Conservation (phyloP, 2,888 invertebrate species). For the Lomographa bimaculata region DNA sequence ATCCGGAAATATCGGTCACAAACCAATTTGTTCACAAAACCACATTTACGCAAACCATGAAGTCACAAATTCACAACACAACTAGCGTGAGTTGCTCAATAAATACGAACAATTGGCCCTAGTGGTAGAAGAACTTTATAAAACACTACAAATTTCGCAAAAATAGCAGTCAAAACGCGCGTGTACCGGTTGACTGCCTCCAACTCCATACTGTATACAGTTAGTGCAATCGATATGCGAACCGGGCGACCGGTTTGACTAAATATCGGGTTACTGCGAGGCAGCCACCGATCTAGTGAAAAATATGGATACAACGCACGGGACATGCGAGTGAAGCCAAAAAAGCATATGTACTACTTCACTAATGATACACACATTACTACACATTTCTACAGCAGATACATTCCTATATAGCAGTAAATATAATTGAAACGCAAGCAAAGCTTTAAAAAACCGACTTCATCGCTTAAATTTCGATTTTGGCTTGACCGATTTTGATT, state of each 20-base stretch:
- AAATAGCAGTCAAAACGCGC: constrained; percentile 3
- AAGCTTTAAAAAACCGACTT: too few relatives aligned
- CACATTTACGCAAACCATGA: constrained; percentile 6
- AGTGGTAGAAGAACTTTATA: constrained; percentile 8
- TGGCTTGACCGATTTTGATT: too few relatives aligned
- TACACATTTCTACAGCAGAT: too few relatives aligned
- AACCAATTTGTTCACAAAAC: constrained; percentile 2
- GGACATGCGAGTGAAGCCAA: too few relatives aligned
- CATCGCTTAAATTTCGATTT: too few relatives aligned
- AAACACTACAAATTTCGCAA: background rate
- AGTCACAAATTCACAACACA: constrained; percentile 1
- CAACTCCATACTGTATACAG: constrained; percentile 29
- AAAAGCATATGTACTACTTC: too few relatives aligned
- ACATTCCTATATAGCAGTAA: too few relatives aligned
- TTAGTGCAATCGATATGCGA: constrained; percentile 33
- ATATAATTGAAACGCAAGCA: too few relatives aligned
- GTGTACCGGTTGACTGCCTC: constrained; percentile 26
- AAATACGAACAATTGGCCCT: constrained; percentile 3
- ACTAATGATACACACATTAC: too few relatives aligned
- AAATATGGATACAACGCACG: too few relatives aligned
- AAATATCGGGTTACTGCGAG: constrained; percentile 32
- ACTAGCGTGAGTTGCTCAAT: constrained; percentile 6
- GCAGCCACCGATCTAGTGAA: background rate
- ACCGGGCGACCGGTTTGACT: constrained; percentile 32
- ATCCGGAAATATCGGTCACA: constrained; percentile 12